Evolutionary conservation across 2,113 vertebrate species (phyloP).

Genomic region (Pseudorectes ferrugineus): DNA sequence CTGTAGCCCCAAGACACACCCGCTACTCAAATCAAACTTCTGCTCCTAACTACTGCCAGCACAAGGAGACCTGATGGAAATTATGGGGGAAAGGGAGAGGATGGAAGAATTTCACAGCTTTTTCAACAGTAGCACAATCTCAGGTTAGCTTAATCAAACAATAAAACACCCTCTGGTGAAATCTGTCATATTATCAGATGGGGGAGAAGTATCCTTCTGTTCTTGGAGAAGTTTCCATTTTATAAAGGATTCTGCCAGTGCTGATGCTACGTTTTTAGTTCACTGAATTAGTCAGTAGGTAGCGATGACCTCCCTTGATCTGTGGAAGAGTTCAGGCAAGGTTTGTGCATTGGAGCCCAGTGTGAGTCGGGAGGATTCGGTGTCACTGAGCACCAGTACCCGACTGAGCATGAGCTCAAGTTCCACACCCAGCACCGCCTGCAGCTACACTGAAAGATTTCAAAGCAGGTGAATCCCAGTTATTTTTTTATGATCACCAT

Average conservation of each 20-base stretch:
- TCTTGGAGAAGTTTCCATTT: not conserved
- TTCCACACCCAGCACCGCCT: not conserved
- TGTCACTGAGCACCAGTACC: not conserved
- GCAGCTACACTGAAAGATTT: not conserved
- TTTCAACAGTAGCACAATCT: not conserved
- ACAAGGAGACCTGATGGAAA: not conserved
- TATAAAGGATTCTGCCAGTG: not conserved
- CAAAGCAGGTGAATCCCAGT: not conserved
- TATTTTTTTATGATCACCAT: not conserved
- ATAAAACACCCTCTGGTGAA: not conserved
- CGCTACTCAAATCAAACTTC: not conserved
- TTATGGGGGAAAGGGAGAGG: not conserved
- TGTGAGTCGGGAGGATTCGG: rapidly evolving
- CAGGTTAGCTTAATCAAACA: not conserved
- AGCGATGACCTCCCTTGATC: not conserved
- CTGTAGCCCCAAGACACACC: not conserved
- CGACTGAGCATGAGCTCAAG: not conserved
- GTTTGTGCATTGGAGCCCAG: not conserved
- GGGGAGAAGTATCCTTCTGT: not conserved
- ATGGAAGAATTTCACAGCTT: not conserved
- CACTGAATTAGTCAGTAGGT: conserved; percentile 38
- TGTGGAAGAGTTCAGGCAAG: not conserved
- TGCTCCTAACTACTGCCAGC: not conserved
- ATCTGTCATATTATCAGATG: not conserved
- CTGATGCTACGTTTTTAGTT: not conserved